Evolutionary conservation across 1,140 invertebrate genomes (phyloP).

Genomic region (Cyclargus thomasi): DNA sequence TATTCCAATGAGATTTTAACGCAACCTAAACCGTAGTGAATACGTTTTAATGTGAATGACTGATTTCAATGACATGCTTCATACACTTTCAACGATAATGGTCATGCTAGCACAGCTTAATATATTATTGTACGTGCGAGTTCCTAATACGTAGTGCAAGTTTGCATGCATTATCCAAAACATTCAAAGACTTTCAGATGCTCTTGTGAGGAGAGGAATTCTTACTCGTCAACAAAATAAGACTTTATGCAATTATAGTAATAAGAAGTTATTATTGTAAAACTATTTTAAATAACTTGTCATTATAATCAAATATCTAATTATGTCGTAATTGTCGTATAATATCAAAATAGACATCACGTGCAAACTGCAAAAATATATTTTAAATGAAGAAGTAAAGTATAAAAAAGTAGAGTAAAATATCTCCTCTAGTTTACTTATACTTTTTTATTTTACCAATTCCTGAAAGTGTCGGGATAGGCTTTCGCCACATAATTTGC

Average conservation of each 20-base stretch:
- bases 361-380: not conserved
- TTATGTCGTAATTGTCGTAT: not conserved
- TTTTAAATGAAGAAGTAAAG: too few relatives aligned
- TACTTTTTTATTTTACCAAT: too few relatives aligned
- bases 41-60: constrained; percentile 59
- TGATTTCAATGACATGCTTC: constrained; percentile 56
- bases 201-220: not conserved
- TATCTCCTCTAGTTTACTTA: too few relatives aligned
- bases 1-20: constrained; percentile 56
- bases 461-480: too few relatives aligned
- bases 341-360: not conserved
- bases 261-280: not conserved
- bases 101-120: constrained; percentile 18
- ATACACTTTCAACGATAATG: not conserved
- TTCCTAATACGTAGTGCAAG: not conserved
- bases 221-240: not conserved
- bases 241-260: not conserved
- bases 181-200: not conserved
- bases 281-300: not conserved
- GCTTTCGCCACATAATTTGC: too few relatives aligned
- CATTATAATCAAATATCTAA: too few relatives aligned
- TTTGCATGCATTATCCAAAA: constrained; percentile 2
- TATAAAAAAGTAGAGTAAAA: too few relatives aligned
- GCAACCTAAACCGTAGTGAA: constrained; percentile 27
- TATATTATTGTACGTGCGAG: not conserved